Evolutionary conservation across 1,140 invertebrate species (phyloP).

Genomic region (Drosophila ogumai): DNA sequence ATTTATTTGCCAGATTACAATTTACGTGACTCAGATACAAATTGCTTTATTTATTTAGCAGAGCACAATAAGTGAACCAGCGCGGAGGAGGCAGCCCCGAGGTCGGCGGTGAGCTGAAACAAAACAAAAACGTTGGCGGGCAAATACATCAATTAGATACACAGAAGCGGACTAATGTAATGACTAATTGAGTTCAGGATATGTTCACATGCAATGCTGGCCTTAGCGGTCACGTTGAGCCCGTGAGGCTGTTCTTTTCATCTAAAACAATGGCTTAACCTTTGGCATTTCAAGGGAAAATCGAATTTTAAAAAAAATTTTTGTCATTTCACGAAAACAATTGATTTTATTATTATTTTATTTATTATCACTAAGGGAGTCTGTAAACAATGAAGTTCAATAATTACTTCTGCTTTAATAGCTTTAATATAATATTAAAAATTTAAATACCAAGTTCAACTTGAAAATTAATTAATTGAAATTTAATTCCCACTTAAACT

Average conservation of each 20-base stretch:
- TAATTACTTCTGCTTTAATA: too few species aligned
- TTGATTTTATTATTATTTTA: too few species aligned
- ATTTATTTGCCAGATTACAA: slow-evolving; percentile 78
- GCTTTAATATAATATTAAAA: too few species aligned
- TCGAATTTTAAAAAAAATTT: background rate
- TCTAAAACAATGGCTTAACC: slow-evolving; percentile 5
- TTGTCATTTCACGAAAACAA: background rate
- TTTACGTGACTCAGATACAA: slow-evolving; percentile 76
- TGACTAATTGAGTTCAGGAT: slow-evolving; percentile 62
- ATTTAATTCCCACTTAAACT: background rate
- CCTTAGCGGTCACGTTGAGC: slow-evolving; percentile 2
- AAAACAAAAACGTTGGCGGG: slow-evolving; percentile 52
- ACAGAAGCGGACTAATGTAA: slow-evolving; percentile 51
- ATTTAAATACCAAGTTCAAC: too few species aligned
- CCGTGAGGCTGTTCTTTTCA: slow-evolving; percentile 2
- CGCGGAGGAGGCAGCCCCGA: background rate
- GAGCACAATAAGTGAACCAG: slow-evolving; percentile 35
- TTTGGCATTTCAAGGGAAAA: background rate
- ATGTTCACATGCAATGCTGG: slow-evolving; percentile 42
- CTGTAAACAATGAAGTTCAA: background rate
- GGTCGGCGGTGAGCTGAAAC: slow-evolving; percentile 25
- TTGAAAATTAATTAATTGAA: background rate
- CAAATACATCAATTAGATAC: slow-evolving; percentile 57
- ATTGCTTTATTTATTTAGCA: slow-evolving; percentile 74
- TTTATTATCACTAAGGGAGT: too few species aligned